A percentile compares a stretch with the other conserved stretches of the same genome.
phyloP scores from a whole-genome alignment of 2,113 vertebrate genomes.

The Cyprinodon tularosa region DNA sequence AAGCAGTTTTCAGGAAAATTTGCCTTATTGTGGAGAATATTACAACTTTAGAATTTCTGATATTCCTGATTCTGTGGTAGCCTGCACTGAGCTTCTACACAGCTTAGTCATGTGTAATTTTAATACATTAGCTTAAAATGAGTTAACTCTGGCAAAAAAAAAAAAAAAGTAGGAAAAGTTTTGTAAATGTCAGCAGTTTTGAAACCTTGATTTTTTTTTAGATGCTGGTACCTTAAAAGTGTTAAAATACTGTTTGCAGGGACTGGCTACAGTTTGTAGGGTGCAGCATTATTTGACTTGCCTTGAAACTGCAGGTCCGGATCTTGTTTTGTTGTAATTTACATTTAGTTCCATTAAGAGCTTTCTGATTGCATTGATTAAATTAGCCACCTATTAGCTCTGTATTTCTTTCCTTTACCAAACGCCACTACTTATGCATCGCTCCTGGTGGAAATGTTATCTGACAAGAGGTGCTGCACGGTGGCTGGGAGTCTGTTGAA shows the following conservation, averaged over 20 bases:
- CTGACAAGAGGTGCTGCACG: constrained; percentile 71
- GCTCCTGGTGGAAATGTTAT: constrained; percentile 76
- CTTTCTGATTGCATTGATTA: constrained; percentile 70
- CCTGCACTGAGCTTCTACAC: not conserved
- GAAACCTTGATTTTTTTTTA: not conserved
- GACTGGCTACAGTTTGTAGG: not conserved
- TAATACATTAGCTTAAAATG: not conserved
- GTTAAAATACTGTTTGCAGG: not conserved
- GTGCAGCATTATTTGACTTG: not conserved
- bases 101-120: not conserved
- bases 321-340: constrained; percentile 53
- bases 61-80: not conserved
- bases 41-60: not conserved
- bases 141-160: not conserved
- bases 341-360: constrained; percentile 70
- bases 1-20: not conserved
- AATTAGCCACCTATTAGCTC: constrained; percentile 70
- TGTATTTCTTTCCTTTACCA: constrained; percentile 10
- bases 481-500: constrained; percentile 72
- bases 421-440: constrained; percentile 48
- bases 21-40: not conserved
- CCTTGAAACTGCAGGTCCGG: constrained; percentile 45
- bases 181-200: not conserved
- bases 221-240: not conserved
- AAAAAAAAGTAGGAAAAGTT: not conserved